Evolutionary conservation across 2,113 vertebrate genomes (phyloP).

Genomic region (Catagonus wagneri): DNA sequence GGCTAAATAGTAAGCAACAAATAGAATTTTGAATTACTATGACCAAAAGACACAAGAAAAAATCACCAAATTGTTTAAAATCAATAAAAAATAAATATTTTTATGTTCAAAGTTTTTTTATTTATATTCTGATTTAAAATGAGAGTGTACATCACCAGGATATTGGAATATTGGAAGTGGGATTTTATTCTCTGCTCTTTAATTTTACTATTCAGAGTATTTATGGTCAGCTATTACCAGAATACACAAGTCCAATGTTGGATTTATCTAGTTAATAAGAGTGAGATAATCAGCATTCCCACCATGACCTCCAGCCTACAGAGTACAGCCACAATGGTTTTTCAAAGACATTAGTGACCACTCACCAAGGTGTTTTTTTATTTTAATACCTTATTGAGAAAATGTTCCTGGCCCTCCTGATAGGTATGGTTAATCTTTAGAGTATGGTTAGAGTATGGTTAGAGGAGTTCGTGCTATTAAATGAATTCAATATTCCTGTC

Average conservation of each 20-base stretch:
- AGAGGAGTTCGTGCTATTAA: neutral
- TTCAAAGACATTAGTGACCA: neutral
- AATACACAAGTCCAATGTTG: neutral
- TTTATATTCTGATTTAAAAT: neutral
- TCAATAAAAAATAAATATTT: neutral
- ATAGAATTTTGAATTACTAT: neutral
- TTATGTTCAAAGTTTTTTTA: neutral
- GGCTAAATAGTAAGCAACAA: neutral
- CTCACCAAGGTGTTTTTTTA: neutral
- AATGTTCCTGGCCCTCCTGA: neutral
- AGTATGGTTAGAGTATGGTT: too few relatives aligned
- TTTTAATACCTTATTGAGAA: neutral
- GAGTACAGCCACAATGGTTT: neutral
- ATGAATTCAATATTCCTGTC: neutral
- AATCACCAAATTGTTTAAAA: conserved; percentile 1
- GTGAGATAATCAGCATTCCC: neutral
- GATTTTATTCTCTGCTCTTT: conserved; percentile 24
- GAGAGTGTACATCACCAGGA: neutral
- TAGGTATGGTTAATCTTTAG: neutral
- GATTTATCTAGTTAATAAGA: neutral
- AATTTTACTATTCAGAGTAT: neutral
- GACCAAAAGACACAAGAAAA: neutral
- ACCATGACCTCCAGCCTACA: neutral
- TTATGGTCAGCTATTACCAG: neutral
- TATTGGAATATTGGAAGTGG: neutral